phyloP scores from a whole-genome alignment of 2,113 vertebrate genomes.

The Danio rerio region DNA sequence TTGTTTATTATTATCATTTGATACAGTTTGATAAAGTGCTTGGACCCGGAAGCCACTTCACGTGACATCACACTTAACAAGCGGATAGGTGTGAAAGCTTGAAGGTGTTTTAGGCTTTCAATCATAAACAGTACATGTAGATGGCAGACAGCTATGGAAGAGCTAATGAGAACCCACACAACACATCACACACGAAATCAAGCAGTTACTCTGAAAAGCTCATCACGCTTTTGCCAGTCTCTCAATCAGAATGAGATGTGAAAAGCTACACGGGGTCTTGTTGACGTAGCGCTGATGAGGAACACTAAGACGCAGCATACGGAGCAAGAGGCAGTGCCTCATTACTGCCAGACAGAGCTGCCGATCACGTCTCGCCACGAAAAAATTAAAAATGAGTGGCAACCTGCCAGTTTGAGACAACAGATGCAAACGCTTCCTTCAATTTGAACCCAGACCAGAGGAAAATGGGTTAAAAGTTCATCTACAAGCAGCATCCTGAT shows the following conservation, averaged over 20 bases:
- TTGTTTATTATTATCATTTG: no score
- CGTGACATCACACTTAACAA: no score
- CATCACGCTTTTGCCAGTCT: not conserved
- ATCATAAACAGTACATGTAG: no score
- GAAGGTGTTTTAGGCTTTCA: no score
- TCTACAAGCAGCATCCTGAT: slow-evolving; percentile 14
- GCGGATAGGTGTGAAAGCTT: no score
- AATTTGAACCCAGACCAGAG: not conserved
- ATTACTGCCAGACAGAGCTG: slow-evolving; percentile 10
- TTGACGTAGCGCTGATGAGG: not conserved
- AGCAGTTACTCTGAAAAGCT: not conserved
- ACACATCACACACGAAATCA: not conserved
- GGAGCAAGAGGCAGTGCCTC: slow-evolving; percentile 15
- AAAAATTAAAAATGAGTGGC: slow-evolving; percentile 6
- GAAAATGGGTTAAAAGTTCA: not conserved
- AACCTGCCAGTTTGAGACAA: slow-evolving; percentile 26
- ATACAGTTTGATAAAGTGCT: no score
- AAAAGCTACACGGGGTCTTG: not conserved
- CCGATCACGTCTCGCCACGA: slow-evolving; percentile 8
- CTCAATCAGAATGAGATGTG: not conserved
- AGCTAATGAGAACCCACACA: not conserved
- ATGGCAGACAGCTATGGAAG: not conserved
- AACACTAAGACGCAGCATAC: slow-evolving; percentile 11
- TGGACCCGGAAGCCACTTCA: no score
- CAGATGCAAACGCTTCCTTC: not conserved